Evolutionary conservation across 2,888 invertebrate genomes (phyloP), one percentile per base, ranked within the genome.

Genomic region (Drosophila nr. perissopoda): DNA sequence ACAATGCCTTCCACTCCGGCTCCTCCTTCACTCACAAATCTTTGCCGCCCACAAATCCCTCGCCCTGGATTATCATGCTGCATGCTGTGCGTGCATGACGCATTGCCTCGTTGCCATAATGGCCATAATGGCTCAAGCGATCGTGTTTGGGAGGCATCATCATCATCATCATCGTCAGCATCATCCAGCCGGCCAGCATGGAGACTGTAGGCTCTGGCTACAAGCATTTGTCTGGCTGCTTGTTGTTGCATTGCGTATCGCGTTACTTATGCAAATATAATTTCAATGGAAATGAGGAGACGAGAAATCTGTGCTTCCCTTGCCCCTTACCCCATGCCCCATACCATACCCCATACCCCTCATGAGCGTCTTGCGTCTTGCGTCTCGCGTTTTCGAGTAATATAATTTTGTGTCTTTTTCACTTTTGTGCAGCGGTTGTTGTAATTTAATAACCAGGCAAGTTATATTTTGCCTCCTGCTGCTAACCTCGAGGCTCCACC

Each of bases 231-330:
- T 70, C 31, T 36, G 16, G 31, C 51, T 54, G 21, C 21, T 18
- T 51, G 48, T 13, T 53, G 42, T 68, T 68, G 83, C 69, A 46
- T 53, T 87, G 89, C 89, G 76, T 88, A 90, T 88, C 90, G 87
- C 87, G 87, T 90, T 88, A 89, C 89, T 90, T 90, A 88, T 90
- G 89, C 90, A 88, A 88, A 88, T 87, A 87, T 90, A 90, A 88
- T 87, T 90, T 88, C 82, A 82, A 76, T 88, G 82, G 85, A 86
- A 89, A 76, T 76, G 81, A 81, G 85, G 49, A 88, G 90, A 70
- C 86, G 78, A 81, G 88, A 75, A 89, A 83, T 87, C 80, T 74
- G 72, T 76, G 52, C 42, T 25, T 21, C 25, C 21, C 16, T 2
- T 11, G 18, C 34, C 25, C 6, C 11, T 18, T 6, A 18, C 48